phyloP scores from a whole-genome alignment of 2,888 invertebrate genomes.

The Acleris holmiana region DNA sequence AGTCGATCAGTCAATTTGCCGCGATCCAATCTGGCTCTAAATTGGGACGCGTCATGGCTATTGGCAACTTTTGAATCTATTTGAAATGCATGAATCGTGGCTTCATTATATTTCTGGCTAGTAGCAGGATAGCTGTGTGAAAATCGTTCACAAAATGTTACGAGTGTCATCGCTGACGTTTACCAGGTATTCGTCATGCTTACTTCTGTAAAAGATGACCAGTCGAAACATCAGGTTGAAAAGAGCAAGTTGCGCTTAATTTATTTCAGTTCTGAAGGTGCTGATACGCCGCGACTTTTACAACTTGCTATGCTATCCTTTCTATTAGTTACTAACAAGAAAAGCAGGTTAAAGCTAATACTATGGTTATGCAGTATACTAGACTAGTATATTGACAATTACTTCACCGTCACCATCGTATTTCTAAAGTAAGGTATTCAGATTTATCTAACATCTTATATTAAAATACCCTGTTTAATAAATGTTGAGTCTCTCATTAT shows the following conservation, averaged over 20 bases:
- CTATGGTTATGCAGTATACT: neutral
- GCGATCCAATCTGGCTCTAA: conserved; percentile 37
- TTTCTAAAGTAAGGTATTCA: neutral
- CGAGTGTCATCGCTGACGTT: no score
- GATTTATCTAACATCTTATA: neutral
- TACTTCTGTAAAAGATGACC: conserved; percentile 12
- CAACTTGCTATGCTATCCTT: conserved; percentile 5
- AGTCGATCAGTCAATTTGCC: conserved; percentile 52
- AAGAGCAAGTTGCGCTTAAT: conserved; percentile 23
- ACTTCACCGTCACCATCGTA: neutral
- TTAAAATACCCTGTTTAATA: neutral
- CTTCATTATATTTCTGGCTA: neutral
- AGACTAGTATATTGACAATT: neutral
- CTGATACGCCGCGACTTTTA: conserved; percentile 10
- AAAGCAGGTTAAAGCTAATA: neutral
- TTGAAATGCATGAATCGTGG: conserved; percentile 11
- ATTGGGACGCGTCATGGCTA: conserved; percentile 29
- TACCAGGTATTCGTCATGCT: neutral
- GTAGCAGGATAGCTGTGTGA: neutral
- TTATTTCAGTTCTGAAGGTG: conserved; percentile 27
- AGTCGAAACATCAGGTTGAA: conserved; percentile 24
- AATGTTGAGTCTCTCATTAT: conserved; percentile 16
- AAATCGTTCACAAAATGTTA: no score
- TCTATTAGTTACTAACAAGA: neutral
- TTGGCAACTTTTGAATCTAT: conserved; percentile 28